Evolutionary conservation across 2,888 invertebrate species (phyloP), one percentile per base, ranked within the genome.

Genomic region (Machimus atricapillus): DNA sequence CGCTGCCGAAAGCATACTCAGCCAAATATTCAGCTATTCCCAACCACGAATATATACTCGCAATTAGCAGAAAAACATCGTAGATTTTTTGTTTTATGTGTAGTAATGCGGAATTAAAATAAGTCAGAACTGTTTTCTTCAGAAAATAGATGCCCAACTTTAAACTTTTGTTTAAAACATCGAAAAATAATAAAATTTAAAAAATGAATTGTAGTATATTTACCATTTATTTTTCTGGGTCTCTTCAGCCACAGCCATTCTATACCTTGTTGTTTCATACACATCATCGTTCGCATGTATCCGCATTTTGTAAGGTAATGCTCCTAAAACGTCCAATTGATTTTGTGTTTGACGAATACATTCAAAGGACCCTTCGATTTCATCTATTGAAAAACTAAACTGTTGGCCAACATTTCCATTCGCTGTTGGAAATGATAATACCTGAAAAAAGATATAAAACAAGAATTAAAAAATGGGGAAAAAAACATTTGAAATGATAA

Each of bases 271-370:
- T 90, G 96, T 96, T 93, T 97, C 97, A 93, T 98, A 98, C 88
- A 98, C 97, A 94, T 98, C 98, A 91, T 98, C 98, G 91, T 97
- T 98, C 90, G 98, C 98, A 92, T 97, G 97, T 90, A 98, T 96
- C 89, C 97, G 96, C 95, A 98, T 96, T 92, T 97, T 97, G 92
- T 96, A 95, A 90, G 96, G 96, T 93, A 98, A 94, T 90, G 96
- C 94, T 90, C 98, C 98, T 93, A 98, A 95, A 90, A 96, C 95
- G 93, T 96, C 96, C 93, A 97, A 93, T 89, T 95, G 95, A 91
- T 91, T 94, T 90, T 93, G 94, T 90, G 93, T 94, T 92, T 96
- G 96, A 91, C 95, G 95, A 91, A 98, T 95, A 93, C 98, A 98
- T 93, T 98, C 98, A 93, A 98, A 97, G 93, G 97, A 97, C 92